phyloP scores from a whole-genome alignment of 1,140 invertebrate species.

The Frieseomelitta varia region DNA sequence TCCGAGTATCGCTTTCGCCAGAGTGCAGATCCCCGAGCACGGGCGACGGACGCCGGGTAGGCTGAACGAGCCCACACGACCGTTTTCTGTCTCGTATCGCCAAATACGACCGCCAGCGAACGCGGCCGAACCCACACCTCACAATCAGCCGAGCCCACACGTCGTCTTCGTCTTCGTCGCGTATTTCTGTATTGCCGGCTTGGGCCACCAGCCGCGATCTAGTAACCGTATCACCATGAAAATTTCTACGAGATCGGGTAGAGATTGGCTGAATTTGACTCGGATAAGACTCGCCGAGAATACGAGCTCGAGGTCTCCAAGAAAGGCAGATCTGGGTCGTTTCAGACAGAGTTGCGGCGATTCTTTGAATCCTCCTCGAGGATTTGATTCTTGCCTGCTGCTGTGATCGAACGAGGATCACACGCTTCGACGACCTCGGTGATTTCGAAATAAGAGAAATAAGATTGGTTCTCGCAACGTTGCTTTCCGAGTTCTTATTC shows the following conservation, averaged over 20 bases:
- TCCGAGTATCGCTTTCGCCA: conserved; percentile 38
- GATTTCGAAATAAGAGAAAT: too few relatives aligned
- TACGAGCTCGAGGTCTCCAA: not conserved
- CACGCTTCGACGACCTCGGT: too few relatives aligned
- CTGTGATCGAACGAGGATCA: too few relatives aligned
- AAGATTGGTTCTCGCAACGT: too few relatives aligned
- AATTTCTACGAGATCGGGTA: conserved; percentile 13
- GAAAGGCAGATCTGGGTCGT: conserved; percentile 11
- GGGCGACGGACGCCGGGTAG: conserved; percentile 25
- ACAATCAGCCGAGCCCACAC: conserved; percentile 56
- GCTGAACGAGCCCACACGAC: conserved; percentile 55
- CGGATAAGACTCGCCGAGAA: not conserved
- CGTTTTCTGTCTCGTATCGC: conserved; percentile 59
- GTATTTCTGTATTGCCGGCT: conserved; percentile 35
- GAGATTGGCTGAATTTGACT: not conserved
- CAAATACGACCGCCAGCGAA: conserved; percentile 66
- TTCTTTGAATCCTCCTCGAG: not conserved
- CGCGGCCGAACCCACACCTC: conserved; percentile 66
- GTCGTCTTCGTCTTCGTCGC: conserved; percentile 22
- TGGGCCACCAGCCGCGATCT: conserved; percentile 48
- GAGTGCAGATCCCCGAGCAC: conserved; percentile 20
- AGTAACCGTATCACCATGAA: conserved; percentile 9
- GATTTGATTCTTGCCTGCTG: too few relatives aligned
- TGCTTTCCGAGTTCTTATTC: too few relatives aligned
- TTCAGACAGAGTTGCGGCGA: not conserved